These are phyloP conservation scores for Xerus rutilus DNA, from an alignment of 2,797 vertebrate species.

Conservation along the genomic window DNA sequence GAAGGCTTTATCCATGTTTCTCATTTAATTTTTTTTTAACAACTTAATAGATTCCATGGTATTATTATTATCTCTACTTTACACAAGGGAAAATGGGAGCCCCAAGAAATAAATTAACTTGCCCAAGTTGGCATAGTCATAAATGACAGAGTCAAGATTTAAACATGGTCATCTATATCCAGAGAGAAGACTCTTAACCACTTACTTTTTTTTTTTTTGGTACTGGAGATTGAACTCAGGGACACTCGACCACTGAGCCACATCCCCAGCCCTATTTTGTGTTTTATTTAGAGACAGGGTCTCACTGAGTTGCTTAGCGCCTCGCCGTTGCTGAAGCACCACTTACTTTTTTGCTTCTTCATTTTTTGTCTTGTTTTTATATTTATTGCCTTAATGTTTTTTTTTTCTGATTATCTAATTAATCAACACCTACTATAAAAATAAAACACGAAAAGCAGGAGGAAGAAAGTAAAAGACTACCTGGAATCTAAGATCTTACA, in stretches of 20 bases:
- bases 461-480: neutral
- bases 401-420: slow-evolving; percentile 3
- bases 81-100: neutral
- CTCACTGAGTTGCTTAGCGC: no score
- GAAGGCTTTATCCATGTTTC: slow-evolving; percentile 30
- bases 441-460: slow-evolving; percentile 16
- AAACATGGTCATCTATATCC: neutral
- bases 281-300: no score
- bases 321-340: neutral
- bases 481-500: neutral
- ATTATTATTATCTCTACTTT: neutral
- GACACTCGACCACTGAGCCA: no score
- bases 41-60: neutral
- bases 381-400: neutral
- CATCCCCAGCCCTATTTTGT: no score
- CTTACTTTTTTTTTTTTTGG: no score
- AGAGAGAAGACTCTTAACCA: neutral
- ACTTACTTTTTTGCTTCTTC: neutral
- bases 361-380: neutral
- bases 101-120: slow-evolving; percentile 18
- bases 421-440: neutral
- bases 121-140: neutral
- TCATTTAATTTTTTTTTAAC: slow-evolving; percentile 32
- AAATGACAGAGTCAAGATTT: neutral
- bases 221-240: no score